Evolutionary conservation across 2,113 vertebrate species (phyloP), one percentile per base, ranked within the genome.

Genomic region (Nestor notabilis): DNA sequence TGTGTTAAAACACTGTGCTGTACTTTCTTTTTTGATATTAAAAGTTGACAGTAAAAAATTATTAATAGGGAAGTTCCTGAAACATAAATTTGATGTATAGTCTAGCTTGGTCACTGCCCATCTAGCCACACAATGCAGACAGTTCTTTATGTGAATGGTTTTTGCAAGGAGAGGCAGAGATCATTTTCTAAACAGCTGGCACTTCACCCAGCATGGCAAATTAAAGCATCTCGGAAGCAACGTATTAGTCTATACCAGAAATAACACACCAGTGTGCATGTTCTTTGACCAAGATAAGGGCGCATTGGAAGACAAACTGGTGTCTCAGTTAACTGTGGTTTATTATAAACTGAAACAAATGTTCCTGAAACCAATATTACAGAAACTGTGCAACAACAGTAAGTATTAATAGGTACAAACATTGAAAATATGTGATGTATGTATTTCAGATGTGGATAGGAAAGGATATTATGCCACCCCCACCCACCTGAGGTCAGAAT

Each of bases 11-110:
- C 35, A 55, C 69, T 92, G 18, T 75, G 35, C 35, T 92, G 53
- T 80, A 87, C 61, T 94, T 97, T 95, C 80, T 77, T 86, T 63
- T 96, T 91, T 88, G 85, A 87, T 95, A 90, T 76, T 91, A 87
- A 94, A 94, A 68, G 39, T 19, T 81, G 96, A 83, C 89, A 94
- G 71, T 88, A 83, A 96, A 96, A 95, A 92, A 60, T 50, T 92
- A 87, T 80, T 93, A 80, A 69, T 85, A 90, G 83, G 60, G 85
- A 96, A 78, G 66, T 80, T 96, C 56, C 75, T 87, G 82, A 96
- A 61, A 87, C 77, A 87, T 87, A 92, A 95, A 93, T 87, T 92
- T 95, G 81, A 96, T 93, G 41, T 47, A 82, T 71, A 70, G 58
- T 53, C 56, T 87, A 49, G 7, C 24, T 90, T 94, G 78, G 88